These are phyloP conservation scores for Sycobia sp. DNA, from an alignment of 1,140 invertebrate species.

Conservation along the genomic window DNA sequence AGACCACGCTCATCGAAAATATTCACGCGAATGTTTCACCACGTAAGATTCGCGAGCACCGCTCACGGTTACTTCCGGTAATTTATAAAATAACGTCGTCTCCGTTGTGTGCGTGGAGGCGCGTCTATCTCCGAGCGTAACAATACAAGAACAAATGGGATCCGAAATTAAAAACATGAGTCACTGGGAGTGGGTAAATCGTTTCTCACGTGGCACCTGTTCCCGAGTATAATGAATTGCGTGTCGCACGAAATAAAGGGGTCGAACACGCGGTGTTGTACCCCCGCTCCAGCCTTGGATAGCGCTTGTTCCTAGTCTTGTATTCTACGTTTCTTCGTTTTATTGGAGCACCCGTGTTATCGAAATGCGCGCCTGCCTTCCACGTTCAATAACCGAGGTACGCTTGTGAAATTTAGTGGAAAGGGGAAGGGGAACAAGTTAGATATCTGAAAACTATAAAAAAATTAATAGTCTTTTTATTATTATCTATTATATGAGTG, in stretches of 20 bases:
- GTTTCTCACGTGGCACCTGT: slow-evolving; percentile 32
- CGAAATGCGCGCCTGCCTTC: no score
- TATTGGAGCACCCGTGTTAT: no score
- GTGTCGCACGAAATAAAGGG: slow-evolving; percentile 28
- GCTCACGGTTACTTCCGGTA: slow-evolving; percentile 1
- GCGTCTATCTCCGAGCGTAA: no score
- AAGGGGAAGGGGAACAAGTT: no score
- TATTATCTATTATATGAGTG: no score
- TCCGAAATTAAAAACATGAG: slow-evolving; percentile 29
- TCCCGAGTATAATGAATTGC: slow-evolving; percentile 37
- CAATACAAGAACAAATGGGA: slow-evolving; percentile 23
- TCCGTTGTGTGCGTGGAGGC: slow-evolving; percentile 5
- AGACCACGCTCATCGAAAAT: no score
- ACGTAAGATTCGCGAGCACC: slow-evolving; percentile 6
- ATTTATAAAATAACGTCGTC: slow-evolving; percentile 13
- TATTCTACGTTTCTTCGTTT: no score
- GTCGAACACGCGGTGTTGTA: no score
- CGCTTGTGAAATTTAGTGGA: no score
- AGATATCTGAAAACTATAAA: no score
- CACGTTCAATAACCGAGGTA: no score
- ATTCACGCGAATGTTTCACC: background rate
- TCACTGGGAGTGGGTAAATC: slow-evolving; percentile 12
- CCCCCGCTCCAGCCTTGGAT: slow-evolving; percentile 18
- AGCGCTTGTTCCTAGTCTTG: slow-evolving; percentile 24
- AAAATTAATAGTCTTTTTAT: no score